phyloP scores from a whole-genome alignment of 1,140 invertebrate genomes.

The Pseudomyrmex sp. region DNA sequence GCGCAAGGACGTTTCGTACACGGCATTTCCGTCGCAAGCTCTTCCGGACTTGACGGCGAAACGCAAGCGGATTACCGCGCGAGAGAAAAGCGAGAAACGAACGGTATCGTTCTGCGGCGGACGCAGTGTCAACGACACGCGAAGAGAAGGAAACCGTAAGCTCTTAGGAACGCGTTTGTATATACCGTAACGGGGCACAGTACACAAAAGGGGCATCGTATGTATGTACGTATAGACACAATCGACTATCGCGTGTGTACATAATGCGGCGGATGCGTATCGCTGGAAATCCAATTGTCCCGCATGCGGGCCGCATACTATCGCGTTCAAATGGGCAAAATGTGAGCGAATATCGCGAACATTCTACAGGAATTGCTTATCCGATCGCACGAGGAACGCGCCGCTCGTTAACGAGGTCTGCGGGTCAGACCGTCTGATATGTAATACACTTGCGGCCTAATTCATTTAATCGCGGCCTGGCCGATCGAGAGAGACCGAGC shows the following conservation, averaged over 20 bases:
- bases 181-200: slow-evolving; percentile 63
- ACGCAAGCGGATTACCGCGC: slow-evolving; percentile 38
- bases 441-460: neutral
- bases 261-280: slow-evolving; percentile 45
- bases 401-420: slow-evolving; percentile 34
- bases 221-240: neutral
- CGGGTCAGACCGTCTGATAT: slow-evolving; percentile 30
- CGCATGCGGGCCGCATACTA: neutral
- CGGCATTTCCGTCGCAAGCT: slow-evolving; percentile 17
- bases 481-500: too few species aligned
- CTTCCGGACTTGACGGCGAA: slow-evolving; percentile 49
- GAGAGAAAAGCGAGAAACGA: slow-evolving; percentile 63
- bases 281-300: slow-evolving; percentile 58
- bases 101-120: slow-evolving; percentile 60
- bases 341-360: slow-evolving; percentile 14
- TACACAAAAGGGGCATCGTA: slow-evolving; percentile 28
- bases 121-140: slow-evolving; percentile 65
- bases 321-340: slow-evolving; percentile 20
- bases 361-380: neutral
- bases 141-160: slow-evolving; percentile 67
- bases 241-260: slow-evolving; percentile 3
- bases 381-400: neutral
- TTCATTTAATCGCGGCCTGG: slow-evolving; percentile 1
- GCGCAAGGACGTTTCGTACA: slow-evolving; percentile 11
- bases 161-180: slow-evolving; percentile 58